Evolutionary conservation across 64 coral and sea anemone genomes (phyloP).

Genomic region (Dendronephthya gigantea): DNA sequence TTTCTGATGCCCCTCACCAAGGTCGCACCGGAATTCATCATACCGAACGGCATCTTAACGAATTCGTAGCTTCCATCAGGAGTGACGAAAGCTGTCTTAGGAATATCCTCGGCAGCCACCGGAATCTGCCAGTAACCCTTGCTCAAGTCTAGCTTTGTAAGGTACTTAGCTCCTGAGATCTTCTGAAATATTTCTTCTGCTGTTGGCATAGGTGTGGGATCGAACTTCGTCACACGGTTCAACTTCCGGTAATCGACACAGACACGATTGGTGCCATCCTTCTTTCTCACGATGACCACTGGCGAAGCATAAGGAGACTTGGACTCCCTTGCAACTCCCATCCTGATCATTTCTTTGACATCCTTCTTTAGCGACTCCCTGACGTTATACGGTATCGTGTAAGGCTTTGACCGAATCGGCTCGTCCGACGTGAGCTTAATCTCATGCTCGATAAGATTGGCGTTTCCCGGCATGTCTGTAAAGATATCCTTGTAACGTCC

Average conservation of each 20-base stretch:
- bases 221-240: background rate
- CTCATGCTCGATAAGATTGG: slow-evolving; percentile 17
- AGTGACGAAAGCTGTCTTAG: slow-evolving; percentile 21
- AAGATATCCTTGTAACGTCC: slow-evolving; percentile 5
- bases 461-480: slow-evolving; percentile 11
- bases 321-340: background rate
- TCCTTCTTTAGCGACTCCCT: slow-evolving; percentile 35
- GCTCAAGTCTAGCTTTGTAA: slow-evolving; percentile 5
- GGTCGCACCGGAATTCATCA: slow-evolving; percentile 8
- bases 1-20: slow-evolving; percentile 7
- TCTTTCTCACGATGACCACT: slow-evolving; percentile 32
- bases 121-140: slow-evolving; percentile 11
- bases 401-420: slow-evolving; percentile 4
- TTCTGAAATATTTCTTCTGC: background rate
- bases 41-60: slow-evolving; percentile 20
- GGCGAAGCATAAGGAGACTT: slow-evolving; percentile 29
- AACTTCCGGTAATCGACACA: slow-evolving; percentile 24
- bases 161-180: background rate
- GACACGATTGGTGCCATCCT: slow-evolving; percentile 21
- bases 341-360: background rate
- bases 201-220: too few species aligned
- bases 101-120: background rate
- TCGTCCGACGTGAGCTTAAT: slow-evolving; percentile 27
- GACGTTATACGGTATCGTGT: slow-evolving; percentile 33
- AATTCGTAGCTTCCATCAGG: background rate